Percentiles rank a stretch among this genome's conserved stretches.
Conservation (phyloP, 1,140 invertebrate species). For the Macrotrachela quadricornifera region DNA sequence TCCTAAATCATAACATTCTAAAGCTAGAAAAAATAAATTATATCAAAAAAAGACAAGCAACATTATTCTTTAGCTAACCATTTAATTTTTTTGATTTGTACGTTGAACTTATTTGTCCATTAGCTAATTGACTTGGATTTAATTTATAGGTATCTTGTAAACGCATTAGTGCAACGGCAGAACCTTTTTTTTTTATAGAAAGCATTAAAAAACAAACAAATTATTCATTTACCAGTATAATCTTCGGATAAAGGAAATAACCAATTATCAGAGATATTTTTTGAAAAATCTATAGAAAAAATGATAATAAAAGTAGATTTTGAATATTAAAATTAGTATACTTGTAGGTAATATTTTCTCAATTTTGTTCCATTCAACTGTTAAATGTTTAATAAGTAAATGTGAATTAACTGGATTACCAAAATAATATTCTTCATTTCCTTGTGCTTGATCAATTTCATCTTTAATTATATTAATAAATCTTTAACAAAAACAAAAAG, state of each 20-base stretch:
- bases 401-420: conserved; percentile 91
- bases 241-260: conserved; percentile 40
- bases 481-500: no score
- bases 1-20: conserved; percentile 87
- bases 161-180: conserved; percentile 41
- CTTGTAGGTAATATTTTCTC: conserved; percentile 12
- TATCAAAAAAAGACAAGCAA: no score
- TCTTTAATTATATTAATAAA: no score
- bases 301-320: background rate
- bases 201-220: no score
- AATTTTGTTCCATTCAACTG: conserved; percentile 43
- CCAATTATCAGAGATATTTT: no score
- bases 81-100: no score
- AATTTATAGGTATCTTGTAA: conserved; percentile 92
- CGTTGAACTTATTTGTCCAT: conserved; percentile 61
- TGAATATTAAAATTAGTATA: conserved; percentile 39
- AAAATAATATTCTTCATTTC: conserved; percentile 57
- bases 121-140: conserved; percentile 62
- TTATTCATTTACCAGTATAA: conserved; percentile 47
- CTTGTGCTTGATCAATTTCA: no score
- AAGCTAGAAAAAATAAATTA: no score
- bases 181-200: no score
- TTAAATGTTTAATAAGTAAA: conserved; percentile 74
- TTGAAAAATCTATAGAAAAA: background rate
- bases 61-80: no score